Conservation (phyloP, 2,113 vertebrate genomes). For the Haemorhous mexicanus region DNA sequence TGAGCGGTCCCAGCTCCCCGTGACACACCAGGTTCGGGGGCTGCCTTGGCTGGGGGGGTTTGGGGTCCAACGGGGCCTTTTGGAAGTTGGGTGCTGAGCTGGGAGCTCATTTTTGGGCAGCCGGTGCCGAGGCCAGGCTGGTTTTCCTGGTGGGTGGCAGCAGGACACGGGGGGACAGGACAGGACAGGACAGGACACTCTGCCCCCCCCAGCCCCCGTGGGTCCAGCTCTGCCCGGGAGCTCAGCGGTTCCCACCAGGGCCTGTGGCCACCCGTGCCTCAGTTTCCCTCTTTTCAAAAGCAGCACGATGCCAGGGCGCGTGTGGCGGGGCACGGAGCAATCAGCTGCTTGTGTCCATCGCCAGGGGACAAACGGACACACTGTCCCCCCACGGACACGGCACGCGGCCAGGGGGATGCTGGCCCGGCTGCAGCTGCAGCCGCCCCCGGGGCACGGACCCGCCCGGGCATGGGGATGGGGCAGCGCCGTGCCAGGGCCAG, state of each 20-base stretch:
- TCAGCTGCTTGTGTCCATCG: not conserved
- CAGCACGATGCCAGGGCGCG: not conserved
- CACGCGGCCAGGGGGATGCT: not conserved
- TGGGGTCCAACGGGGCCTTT: not conserved
- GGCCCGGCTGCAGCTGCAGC: not conserved
- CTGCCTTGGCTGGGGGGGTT: accelerated
- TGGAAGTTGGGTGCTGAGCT: not conserved
- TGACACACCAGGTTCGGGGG: accelerated
- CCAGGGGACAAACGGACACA: not conserved
- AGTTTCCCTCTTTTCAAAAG: not conserved
- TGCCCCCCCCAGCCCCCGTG: not conserved
- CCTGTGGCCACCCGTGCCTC: not conserved
- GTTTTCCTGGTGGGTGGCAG: not conserved
- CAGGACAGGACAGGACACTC: no score
- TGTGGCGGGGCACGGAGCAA: accelerated
- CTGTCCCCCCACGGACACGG: not conserved
- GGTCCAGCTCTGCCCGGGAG: not conserved
- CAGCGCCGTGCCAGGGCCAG: not conserved
- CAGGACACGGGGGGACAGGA: not conserved
- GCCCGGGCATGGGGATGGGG: not conserved
- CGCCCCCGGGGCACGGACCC: not conserved
- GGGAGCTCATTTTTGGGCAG: not conserved
- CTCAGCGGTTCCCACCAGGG: accelerated
- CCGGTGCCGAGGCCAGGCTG: not conserved
- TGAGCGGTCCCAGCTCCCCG: not conserved